Evolutionary conservation across 2,888 invertebrate species (phyloP).

Genomic region (Diplazon laetatorius): DNA sequence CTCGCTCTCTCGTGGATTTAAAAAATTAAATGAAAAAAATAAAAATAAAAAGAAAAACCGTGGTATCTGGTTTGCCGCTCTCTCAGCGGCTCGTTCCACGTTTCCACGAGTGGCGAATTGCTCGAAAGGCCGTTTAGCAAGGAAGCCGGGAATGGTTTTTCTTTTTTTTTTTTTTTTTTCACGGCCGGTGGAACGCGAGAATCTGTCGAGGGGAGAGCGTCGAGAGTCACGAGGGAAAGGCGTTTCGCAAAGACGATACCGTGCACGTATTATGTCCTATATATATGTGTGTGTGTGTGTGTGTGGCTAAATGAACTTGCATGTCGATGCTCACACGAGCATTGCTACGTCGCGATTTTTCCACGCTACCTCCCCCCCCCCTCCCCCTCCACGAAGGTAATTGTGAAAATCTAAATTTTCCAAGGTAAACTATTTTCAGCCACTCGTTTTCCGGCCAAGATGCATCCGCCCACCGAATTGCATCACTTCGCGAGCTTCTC

Average conservation of each 20-base stretch:
- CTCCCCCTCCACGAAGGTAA: no score
- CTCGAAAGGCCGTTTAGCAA: constrained; percentile 69
- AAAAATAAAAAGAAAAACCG: no score
- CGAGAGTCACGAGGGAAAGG: constrained; percentile 56
- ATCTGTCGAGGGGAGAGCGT: constrained; percentile 53
- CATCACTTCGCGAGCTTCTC: no score
- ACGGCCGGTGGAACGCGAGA: constrained; percentile 52
- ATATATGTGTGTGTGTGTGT: not conserved
- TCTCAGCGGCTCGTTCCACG: constrained; percentile 38
- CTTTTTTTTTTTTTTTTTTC: constrained; percentile 67
- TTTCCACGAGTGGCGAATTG: constrained; percentile 23
- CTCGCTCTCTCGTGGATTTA: constrained; percentile 57
- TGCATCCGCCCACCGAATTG: not conserved
- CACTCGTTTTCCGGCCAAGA: constrained; percentile 50
- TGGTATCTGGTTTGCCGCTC: constrained; percentile 21
- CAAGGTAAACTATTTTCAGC: constrained; percentile 53
- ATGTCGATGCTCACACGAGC: not conserved
- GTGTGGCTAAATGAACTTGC: no score
- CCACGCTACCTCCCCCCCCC: not conserved
- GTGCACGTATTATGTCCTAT: not conserved
- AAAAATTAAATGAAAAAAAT: no score
- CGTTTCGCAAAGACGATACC: constrained; percentile 33
- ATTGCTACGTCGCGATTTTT: not conserved
- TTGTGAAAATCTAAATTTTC: constrained; percentile 47
- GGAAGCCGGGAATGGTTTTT: constrained; percentile 70